These are phyloP conservation scores for Cuniculus paca DNA, from an alignment of 2,797 vertebrate genomes.

Conservation along the genomic window DNA sequence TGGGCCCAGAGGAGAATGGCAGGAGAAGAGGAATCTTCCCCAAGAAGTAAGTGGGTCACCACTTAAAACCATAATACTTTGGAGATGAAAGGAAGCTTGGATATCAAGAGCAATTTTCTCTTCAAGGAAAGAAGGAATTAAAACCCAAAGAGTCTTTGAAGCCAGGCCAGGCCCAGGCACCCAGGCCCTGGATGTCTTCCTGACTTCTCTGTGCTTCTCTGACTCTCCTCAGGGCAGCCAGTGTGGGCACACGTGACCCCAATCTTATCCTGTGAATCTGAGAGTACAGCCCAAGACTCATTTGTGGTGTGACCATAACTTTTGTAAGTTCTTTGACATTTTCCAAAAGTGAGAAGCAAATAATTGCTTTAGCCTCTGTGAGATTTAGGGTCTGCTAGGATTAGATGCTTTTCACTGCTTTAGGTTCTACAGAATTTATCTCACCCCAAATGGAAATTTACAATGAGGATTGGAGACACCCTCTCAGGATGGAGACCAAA, in stretches of 20 bases:
- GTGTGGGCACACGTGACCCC: background rate
- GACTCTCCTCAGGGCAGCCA: background rate
- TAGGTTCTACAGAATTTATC: background rate
- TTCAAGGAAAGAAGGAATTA: background rate
- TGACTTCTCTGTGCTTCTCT: background rate
- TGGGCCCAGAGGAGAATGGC: slow-evolving; percentile 42
- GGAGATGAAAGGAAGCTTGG: background rate
- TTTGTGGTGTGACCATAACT: background rate
- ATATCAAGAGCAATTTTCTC: background rate
- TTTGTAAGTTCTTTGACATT: background rate
- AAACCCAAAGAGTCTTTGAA: background rate
- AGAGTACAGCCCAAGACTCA: background rate
- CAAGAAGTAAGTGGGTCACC: slow-evolving; percentile 65
- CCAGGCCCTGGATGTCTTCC: background rate
- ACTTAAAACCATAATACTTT: background rate
- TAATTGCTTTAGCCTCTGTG: background rate
- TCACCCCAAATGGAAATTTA: background rate
- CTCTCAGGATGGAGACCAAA: background rate
- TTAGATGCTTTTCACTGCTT: background rate
- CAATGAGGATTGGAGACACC: background rate
- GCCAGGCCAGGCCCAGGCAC: background rate
- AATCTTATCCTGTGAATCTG: background rate
- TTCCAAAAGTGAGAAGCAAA: background rate
- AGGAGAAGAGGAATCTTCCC: slow-evolving; percentile 16
- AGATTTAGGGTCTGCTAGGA: background rate